phyloP scores from a whole-genome alignment of 2,888 invertebrate genomes.

The Tetramorium bicarinatum region DNA sequence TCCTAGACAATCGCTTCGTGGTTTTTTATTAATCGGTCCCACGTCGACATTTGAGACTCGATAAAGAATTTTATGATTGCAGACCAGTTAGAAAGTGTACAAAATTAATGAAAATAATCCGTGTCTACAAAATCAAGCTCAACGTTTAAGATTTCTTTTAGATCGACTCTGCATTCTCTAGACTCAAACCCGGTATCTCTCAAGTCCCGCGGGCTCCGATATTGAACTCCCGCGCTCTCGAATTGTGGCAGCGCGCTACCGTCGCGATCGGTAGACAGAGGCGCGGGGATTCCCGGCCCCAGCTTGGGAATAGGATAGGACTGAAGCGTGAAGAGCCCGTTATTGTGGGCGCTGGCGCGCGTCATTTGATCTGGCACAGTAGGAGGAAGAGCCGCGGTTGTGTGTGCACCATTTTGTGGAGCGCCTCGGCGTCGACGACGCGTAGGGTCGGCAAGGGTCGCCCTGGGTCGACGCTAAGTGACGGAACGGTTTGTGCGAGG shows the following conservation, averaged over 20 bases:
- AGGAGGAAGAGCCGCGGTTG: slow-evolving; percentile 79
- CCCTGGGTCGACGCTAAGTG: slow-evolving; percentile 48
- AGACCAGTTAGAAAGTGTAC: neutral
- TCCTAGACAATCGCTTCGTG: neutral
- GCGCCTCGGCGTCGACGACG: slow-evolving; percentile 48
- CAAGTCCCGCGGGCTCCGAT: neutral
- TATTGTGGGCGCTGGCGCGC: slow-evolving; percentile 85
- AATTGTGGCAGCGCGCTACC: neutral
- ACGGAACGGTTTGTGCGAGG: no score
- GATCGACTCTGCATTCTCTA: neutral
- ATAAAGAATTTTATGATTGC: neutral
- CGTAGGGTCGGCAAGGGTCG: slow-evolving; percentile 40
- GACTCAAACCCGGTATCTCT: neutral
- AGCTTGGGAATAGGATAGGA: slow-evolving; percentile 75
- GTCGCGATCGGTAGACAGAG: slow-evolving; percentile 50
- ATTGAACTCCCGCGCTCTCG: slow-evolving; percentile 8
- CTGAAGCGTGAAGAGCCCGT: slow-evolving; percentile 80
- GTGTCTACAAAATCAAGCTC: neutral
- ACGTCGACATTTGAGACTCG: neutral
- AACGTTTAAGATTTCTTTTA: neutral
- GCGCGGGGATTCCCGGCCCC: slow-evolving; percentile 12
- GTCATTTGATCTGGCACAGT: slow-evolving; percentile 84
- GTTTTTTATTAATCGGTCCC: neutral
- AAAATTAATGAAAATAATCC: neutral
- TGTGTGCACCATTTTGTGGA: slow-evolving; percentile 81